Conservation (phyloP, 2,797 vertebrate genomes). For the Sternotherus odoratus region DNA sequence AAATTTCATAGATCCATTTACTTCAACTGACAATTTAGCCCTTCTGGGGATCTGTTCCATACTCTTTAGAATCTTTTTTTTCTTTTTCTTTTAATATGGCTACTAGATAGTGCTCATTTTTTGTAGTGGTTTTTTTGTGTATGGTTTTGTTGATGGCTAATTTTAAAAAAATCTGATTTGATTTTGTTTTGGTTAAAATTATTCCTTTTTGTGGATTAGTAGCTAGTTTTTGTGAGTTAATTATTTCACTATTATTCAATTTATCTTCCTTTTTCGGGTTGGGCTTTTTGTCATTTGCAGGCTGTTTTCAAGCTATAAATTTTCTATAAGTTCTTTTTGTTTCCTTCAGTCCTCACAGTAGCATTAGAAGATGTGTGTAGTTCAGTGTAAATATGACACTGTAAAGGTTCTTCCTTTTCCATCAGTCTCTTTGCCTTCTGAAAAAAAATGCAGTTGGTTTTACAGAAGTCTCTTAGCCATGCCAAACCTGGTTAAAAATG, state of each 20-base stretch:
- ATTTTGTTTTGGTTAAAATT: not conserved
- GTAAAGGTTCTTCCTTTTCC: not conserved
- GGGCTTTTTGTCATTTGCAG: not conserved
- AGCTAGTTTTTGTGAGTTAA: not conserved
- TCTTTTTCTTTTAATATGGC: not conserved
- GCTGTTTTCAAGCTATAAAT: not conserved
- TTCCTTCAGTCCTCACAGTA: not conserved
- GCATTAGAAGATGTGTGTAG: not conserved
- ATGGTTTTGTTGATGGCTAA: not conserved
- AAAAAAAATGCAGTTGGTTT: not conserved
- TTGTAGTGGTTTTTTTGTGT: not conserved
- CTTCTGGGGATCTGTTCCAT: not conserved
- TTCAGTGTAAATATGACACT: not conserved
- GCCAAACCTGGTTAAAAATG: too few relatives aligned
- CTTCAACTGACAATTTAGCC: not conserved
- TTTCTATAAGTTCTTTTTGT: not conserved
- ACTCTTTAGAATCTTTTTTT: not conserved
- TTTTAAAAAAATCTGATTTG: not conserved
- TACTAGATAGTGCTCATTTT: not conserved
- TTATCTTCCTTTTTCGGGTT: not conserved
- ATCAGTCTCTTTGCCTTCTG: not conserved
- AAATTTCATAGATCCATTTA: accelerated
- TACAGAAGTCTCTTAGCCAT: not conserved
- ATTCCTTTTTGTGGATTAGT: not conserved
- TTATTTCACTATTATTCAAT: not conserved